Evolutionary conservation across 1,140 invertebrate genomes (phyloP), one percentile per base, ranked within the genome.

Genomic region (Drosophila neocordata): DNA sequence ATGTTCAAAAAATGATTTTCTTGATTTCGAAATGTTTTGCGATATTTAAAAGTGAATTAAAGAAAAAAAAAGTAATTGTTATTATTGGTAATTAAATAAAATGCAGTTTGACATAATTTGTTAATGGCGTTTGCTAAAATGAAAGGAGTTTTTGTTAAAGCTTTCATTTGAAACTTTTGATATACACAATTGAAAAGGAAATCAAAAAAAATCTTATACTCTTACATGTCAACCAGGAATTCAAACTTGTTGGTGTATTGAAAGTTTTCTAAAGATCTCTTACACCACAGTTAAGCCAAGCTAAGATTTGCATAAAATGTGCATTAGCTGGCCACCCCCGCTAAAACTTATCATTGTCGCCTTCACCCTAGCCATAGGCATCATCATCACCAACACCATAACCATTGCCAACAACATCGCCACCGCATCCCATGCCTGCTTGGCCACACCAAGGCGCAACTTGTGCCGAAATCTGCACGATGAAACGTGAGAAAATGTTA

Each of bases 401-500:
- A 75, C 74, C 72, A 75, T 75, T 68, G 75, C 74, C 60, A 59
- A 51, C 67, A 15, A 52, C 41, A 56, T 41, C 55, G 53, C 41
- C 59, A 63, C 34, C 35, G 56, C 65, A 61, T 62, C 70, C 66
- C 73, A 59, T 74, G 65, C 70, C 63, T 37, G 27, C 71, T 41
- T 52, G 56, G 67, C 74, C 74, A 81, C 76, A 79, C 75, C 79
- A 73, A 85, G 80, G 81, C 73, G 77, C 78, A 85, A 85, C 82
- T 85, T 85, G 82, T 85, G 83, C 82, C 82, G 82, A 85, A 85
- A 85, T 85, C 79, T 77, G 80, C 74, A 82, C 83, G 69, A 73
- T 76, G 83, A 88, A 87, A 87, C 83, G 83, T 87, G 83, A 87
- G 83, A 87, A 87, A 87, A 87, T 87, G 71, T 87, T 87, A 87